phyloP scores from a whole-genome alignment of 2,888 invertebrate species.

The Augochlorella aurata region DNA sequence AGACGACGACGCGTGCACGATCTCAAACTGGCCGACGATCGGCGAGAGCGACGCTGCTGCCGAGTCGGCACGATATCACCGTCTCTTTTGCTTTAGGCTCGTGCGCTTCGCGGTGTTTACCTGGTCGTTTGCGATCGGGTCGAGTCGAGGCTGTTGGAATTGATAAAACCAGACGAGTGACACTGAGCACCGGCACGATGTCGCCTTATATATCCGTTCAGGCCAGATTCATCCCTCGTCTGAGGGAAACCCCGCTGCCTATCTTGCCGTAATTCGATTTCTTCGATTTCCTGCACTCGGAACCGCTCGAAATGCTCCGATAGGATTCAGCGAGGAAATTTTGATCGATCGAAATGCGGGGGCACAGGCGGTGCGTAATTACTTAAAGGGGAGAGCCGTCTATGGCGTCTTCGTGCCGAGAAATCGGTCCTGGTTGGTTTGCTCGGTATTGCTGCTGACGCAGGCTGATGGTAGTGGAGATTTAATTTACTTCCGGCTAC shows the following conservation, averaged over 20 bases:
- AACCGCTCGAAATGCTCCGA: constrained; percentile 21
- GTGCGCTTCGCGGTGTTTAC: constrained; percentile 49
- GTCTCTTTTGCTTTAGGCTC: not conserved
- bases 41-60: too few relatives aligned
- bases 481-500: not conserved
- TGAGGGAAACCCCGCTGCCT: constrained; percentile 67
- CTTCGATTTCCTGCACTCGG: constrained; percentile 68
- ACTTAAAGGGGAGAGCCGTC: constrained; percentile 31
- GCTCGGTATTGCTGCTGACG: not conserved
- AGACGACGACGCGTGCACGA: too few relatives aligned
- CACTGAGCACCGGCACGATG: constrained; percentile 57
- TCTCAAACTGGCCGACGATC: too few relatives aligned
- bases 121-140: constrained; percentile 50
- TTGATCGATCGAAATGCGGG: constrained; percentile 39
- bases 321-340: constrained; percentile 45
- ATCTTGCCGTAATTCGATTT: constrained; percentile 64
- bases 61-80: too few relatives aligned
- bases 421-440: not conserved
- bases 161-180: constrained; percentile 67
- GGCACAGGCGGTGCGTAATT: not conserved
- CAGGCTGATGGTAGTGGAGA: not conserved
- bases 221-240: constrained; percentile 67
- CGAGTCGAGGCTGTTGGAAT: constrained; percentile 60
- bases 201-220: constrained; percentile 68
- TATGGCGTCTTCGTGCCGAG: too few relatives aligned